Percentiles rank a stretch among this genome's conserved stretches.
phyloP scores from a whole-genome alignment of 2,888 invertebrate genomes.

The Villa cingulata region DNA sequence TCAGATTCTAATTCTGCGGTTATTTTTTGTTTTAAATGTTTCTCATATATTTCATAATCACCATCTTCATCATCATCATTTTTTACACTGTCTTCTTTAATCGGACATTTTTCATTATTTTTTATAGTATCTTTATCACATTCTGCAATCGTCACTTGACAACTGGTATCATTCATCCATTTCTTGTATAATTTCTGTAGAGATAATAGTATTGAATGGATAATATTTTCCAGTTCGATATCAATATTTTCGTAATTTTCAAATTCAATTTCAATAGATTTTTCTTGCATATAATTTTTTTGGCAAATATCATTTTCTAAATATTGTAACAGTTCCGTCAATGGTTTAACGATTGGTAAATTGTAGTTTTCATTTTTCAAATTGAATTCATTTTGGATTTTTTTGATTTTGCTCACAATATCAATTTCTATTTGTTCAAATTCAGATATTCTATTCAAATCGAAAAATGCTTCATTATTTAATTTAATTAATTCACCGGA shows the following conservation, averaged over 20 bases:
- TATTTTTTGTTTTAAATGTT: constrained; percentile 53
- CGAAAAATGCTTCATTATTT: constrained; percentile 24
- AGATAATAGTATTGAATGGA: constrained; percentile 40
- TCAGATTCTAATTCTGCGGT: constrained; percentile 49
- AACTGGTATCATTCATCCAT: constrained; percentile 19
- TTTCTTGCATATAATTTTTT: background rate
- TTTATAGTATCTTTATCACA: constrained; percentile 11
- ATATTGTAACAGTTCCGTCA: constrained; percentile 19
- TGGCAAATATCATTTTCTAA: constrained; percentile 9
- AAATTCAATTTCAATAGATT: constrained; percentile 12
- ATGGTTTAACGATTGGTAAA: constrained; percentile 24
- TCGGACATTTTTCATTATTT: constrained; percentile 14
- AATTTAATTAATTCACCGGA: constrained; percentile 17
- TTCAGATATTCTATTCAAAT: constrained; percentile 18
- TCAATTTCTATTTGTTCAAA: background rate
- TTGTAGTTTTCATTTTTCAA: constrained; percentile 13
- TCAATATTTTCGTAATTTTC: constrained; percentile 22
- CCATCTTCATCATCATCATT: constrained; percentile 34
- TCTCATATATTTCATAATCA: constrained; percentile 33
- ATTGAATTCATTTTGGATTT: constrained; percentile 6
- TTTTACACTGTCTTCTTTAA: constrained; percentile 12
- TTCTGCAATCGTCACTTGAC: background rate
- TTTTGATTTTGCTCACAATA: constrained; percentile 2
- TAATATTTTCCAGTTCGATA: constrained; percentile 36
- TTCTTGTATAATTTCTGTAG: constrained; percentile 48